A percentile compares a stretch with the other conserved stretches of the same genome.
Conservation (phyloP, 2,888 invertebrate species). For the Exephanes ischioxanthus region DNA sequence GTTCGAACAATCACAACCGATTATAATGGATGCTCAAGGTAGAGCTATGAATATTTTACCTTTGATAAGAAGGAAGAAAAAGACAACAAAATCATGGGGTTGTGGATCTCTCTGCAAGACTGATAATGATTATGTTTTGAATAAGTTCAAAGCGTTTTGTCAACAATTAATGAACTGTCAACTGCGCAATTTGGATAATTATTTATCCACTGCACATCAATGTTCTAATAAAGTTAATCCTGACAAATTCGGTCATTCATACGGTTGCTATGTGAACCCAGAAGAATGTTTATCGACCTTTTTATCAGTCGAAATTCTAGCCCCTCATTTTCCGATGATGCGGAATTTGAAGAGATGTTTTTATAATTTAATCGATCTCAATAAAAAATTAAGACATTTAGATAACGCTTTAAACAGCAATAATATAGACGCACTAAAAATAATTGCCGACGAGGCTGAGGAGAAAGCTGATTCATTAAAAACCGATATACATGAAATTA, state of each 20-base stretch:
- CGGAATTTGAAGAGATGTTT: too few relatives aligned
- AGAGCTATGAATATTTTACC: not conserved
- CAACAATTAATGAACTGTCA: not conserved
- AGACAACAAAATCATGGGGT: slow-evolving; percentile 21
- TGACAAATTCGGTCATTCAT: slow-evolving; percentile 18
- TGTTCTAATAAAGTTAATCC: not conserved
- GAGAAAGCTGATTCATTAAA: too few relatives aligned
- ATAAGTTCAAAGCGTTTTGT: not conserved
- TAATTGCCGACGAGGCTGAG: too few relatives aligned
- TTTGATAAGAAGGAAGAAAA: not conserved
- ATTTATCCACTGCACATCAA: not conserved
- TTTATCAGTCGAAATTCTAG: too few relatives aligned
- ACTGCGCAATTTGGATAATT: not conserved
- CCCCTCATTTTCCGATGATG: too few relatives aligned
- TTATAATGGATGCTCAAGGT: not conserved
- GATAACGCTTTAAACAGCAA: too few relatives aligned
- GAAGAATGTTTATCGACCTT: too few relatives aligned
- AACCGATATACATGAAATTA: too few relatives aligned
- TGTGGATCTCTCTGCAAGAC: slow-evolving; percentile 8
- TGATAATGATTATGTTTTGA: not conserved
- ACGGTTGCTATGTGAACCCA: slow-evolving; percentile 4
- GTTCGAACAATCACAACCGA: not conserved
- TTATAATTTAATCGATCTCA: too few relatives aligned
- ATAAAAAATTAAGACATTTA: too few relatives aligned
- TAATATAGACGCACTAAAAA: too few relatives aligned